Conservation (phyloP, 2,888 invertebrate genomes). For the Allophyes oxyacanthae region DNA sequence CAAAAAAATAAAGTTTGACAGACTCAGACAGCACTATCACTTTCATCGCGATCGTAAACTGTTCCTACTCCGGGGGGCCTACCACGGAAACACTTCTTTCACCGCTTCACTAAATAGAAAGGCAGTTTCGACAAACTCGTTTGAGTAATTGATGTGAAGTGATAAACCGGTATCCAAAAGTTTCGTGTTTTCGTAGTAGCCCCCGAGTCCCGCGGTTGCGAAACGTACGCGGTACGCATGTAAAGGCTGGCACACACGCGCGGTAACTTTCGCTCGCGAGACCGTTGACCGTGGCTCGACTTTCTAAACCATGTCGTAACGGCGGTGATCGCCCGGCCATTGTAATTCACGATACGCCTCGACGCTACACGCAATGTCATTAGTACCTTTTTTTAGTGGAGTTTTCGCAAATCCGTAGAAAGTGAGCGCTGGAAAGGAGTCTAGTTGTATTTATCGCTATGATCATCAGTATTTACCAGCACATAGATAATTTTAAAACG, state of each 20-base stretch:
- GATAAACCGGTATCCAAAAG: slow-evolving; percentile 50
- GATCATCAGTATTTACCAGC: no score
- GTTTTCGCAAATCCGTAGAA: slow-evolving; percentile 82
- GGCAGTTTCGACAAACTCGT: slow-evolving; percentile 32
- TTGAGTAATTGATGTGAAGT: slow-evolving; percentile 44
- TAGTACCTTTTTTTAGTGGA: slow-evolving; percentile 74
- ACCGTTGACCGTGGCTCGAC: slow-evolving; percentile 87
- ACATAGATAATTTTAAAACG: no score
- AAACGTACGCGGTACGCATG: slow-evolving; percentile 71
- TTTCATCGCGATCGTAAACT: slow-evolving; percentile 66
- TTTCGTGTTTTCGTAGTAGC: slow-evolving; percentile 51
- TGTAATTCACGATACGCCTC: slow-evolving; percentile 84
- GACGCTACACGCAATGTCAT: slow-evolving; percentile 82
- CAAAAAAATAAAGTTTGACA: slow-evolving; percentile 29
- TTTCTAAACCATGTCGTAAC: slow-evolving; percentile 88
- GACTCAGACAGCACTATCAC: slow-evolving; percentile 68
- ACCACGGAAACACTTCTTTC: slow-evolving; percentile 23
- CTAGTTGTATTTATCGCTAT: background rate
- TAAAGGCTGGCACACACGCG: slow-evolving; percentile 71
- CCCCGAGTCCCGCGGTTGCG: slow-evolving; percentile 59
- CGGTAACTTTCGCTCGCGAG: slow-evolving; percentile 84
- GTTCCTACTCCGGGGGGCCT: slow-evolving; percentile 20
- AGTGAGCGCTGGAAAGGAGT: slow-evolving; percentile 59
- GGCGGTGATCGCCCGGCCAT: slow-evolving; percentile 81
- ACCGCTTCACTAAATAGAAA: slow-evolving; percentile 48